Conservation (phyloP, 2,113 vertebrate species). For the Lasiurus cinereus region DNA sequence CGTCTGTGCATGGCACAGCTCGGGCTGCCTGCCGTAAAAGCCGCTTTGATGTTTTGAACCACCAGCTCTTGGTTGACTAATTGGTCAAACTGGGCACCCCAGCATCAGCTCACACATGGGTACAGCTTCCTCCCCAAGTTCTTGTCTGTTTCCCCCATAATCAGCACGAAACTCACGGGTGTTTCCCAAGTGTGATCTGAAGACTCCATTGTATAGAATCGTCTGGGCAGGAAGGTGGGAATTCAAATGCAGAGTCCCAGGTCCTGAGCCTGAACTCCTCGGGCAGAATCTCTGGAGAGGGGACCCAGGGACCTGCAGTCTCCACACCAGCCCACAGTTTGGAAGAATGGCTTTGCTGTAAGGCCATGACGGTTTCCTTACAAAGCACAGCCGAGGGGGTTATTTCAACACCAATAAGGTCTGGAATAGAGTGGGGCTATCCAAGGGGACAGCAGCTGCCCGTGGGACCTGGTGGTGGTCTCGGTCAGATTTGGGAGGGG, state of each 20-base stretch:
- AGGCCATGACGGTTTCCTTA: background rate
- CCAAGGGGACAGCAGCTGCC: background rate
- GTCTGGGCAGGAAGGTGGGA: background rate
- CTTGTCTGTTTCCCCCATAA: background rate
- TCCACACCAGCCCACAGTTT: background rate
- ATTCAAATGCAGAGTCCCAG: background rate
- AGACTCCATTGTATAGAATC: background rate
- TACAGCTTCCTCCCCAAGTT: background rate
- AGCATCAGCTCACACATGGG: background rate
- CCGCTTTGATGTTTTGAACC: background rate
- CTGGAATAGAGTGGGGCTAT: background rate
- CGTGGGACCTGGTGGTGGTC: background rate
- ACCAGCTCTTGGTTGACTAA: background rate
- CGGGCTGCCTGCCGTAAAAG: background rate
- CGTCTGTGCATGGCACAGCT: background rate
- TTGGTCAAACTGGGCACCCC: background rate
- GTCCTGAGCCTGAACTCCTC: background rate
- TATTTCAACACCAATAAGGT: background rate
- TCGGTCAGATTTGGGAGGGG: background rate
- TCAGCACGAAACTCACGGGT: background rate
- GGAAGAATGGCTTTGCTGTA: background rate
- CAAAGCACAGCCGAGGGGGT: background rate
- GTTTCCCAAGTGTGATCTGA: background rate
- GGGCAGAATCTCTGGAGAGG: background rate
- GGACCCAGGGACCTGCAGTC: background rate